Evolutionary conservation across 2,888 invertebrate species (phyloP), one percentile per base, ranked within the genome.

Genomic region (Xestia ashworthii): DNA sequence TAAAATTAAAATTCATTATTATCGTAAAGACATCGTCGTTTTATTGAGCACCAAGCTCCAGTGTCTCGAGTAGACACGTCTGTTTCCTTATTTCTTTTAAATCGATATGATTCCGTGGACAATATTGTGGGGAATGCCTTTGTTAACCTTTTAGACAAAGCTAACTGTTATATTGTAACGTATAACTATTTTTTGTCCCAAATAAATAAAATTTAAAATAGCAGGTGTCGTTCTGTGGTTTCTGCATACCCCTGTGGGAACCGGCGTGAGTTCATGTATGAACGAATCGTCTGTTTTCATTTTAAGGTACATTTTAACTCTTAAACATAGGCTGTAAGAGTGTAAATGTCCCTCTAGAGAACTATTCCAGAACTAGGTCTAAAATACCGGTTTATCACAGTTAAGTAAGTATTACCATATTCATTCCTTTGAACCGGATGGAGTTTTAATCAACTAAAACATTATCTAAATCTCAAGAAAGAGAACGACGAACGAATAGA

Each of bases 351-450:
- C 8, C 76, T 55, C 80, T 0, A 41, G 80, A 41, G 77, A 60
- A 67, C 80, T 48, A 66, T 82, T 82, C 14, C 53, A 76, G 19
- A 70, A 70, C 53, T 82, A 80, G 65, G 58, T n/a, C 19, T 75
- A 76, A 66, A 81, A 53, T 64, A 81, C 50, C 48, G 19, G 65
- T 81, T 58, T 76, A 76, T 76, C 38, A 76, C 65, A 66, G 70
- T 80, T 80, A 73, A 19, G 53, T 22, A 53, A 76, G 66, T 82
- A 82, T 80, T 76, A 70, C 53, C 82, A 82, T 82, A 67, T 55
- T 76, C 46, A 44, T 70, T 76, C 65, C 58, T 16, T 60, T 9
- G 46, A 60, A 58, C 22, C 44, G 53, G 66, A 41, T 60, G 53
- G 14, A 32, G 60, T 82, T 82, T 81, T 67, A 62, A 81, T 74